These are phyloP conservation scores for Gymnogyps californianus DNA, from an alignment of 2,113 vertebrate species.

Conservation along the genomic window DNA sequence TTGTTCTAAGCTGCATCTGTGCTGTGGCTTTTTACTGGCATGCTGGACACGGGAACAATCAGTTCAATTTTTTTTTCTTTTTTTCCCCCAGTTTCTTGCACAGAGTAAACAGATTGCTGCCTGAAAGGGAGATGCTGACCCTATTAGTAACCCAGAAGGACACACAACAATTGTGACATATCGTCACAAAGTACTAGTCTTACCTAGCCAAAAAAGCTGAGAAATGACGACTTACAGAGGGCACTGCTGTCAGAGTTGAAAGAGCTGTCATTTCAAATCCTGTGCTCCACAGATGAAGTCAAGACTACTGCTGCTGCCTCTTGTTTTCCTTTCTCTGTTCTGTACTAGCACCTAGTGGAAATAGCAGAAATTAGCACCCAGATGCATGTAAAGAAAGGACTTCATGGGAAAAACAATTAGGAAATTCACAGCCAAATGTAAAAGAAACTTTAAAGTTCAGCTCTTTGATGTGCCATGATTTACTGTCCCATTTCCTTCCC, in stretches of 20 bases:
- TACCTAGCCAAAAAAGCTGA: background rate
- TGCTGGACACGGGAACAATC: background rate
- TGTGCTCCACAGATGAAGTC: background rate
- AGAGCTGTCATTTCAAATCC: background rate
- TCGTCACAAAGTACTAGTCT: background rate
- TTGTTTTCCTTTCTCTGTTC: background rate
- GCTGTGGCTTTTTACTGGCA: rapidly evolving
- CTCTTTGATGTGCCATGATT: background rate
- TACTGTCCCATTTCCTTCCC: background rate
- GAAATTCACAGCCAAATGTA: background rate
- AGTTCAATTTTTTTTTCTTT: background rate
- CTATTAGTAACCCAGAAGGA: background rate
- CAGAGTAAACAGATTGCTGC: background rate
- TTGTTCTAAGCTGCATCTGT: background rate
- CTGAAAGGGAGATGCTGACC: background rate
- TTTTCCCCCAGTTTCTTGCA: background rate
- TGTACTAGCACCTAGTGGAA: background rate
- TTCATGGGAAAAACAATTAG: background rate
- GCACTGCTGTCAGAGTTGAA: background rate
- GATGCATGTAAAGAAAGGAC: background rate
- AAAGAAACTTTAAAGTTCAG: background rate
- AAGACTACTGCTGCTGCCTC: background rate
- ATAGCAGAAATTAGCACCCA: background rate
- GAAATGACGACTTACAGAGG: background rate
- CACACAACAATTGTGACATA: background rate